Evolutionary conservation across 2,888 invertebrate genomes (phyloP).

Genomic region (Keiferia lycopersicella): DNA sequence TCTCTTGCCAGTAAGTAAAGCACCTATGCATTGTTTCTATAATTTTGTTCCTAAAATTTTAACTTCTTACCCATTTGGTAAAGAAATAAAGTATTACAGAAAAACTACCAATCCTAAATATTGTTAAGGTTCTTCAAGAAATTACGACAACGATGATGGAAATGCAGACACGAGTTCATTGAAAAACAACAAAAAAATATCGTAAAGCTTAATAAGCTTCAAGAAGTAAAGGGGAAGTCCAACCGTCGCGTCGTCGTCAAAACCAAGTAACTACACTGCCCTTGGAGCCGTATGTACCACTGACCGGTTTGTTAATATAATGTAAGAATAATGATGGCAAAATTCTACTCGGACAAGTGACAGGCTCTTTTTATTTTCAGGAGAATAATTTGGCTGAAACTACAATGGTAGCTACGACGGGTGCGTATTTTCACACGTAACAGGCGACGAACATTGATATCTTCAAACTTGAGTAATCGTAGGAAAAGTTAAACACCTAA

Average conservation of each 20-base stretch:
- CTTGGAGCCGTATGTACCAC: not conserved
- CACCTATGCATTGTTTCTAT: not conserved
- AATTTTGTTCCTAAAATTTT: not conserved
- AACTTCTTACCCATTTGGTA: not conserved
- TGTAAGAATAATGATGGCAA: too few species aligned
- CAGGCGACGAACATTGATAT: too few species aligned
- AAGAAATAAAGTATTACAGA: not conserved
- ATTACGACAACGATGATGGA: constrained; percentile 46
- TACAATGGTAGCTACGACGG: not conserved
- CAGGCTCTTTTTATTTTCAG: not conserved
- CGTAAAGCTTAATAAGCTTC: not conserved
- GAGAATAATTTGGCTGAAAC: not conserved
- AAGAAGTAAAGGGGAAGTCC: not conserved
- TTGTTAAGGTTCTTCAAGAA: constrained; percentile 45
- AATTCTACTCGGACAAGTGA: not conserved
- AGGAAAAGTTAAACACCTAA: too few species aligned
- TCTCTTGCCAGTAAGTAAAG: constrained; percentile 35
- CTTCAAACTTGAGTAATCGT: too few species aligned
- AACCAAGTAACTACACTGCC: not conserved
- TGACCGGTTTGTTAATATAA: not conserved
- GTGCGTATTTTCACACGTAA: not conserved
- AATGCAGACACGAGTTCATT: constrained; percentile 31
- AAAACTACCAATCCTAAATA: constrained; percentile 5
- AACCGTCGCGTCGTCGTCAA: not conserved
- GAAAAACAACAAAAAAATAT: constrained; percentile 10